phyloP scores from a whole-genome alignment of 1,140 invertebrate genomes.

The Drosophila athabasca region DNA sequence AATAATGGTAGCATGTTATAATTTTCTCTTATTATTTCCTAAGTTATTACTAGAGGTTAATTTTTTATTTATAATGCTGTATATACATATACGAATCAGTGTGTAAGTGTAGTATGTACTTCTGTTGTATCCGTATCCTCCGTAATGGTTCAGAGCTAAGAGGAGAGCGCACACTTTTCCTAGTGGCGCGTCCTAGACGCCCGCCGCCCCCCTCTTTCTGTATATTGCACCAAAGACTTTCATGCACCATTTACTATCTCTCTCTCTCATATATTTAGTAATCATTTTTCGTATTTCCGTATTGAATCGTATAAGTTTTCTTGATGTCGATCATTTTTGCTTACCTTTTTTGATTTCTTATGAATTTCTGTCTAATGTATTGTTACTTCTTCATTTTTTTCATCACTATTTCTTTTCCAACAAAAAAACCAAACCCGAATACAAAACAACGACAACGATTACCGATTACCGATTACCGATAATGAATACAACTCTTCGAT shows the following conservation, averaged over 20 bases:
- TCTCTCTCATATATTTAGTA: conserved; percentile 12
- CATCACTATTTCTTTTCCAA: conserved; percentile 68
- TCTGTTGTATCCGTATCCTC: conserved; percentile 38
- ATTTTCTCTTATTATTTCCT: conserved; percentile 68
- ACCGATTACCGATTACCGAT: conserved; percentile 27
- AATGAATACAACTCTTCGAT: conserved; percentile 40
- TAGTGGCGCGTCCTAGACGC: conserved; percentile 17
- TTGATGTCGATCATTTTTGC: conserved; percentile 29
- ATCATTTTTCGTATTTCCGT: conserved; percentile 2
- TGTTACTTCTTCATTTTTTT: conserved; percentile 74
- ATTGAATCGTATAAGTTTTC: conserved; percentile 28
- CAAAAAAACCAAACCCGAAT: conserved; percentile 28
- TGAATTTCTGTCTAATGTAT: conserved; percentile 80
- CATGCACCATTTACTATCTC: conserved; percentile 39
- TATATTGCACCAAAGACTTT: conserved; percentile 45
- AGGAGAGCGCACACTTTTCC: conserved; percentile 34
- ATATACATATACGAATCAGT: conserved; percentile 43
- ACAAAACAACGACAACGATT: conserved; percentile 43
- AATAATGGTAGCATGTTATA: conserved; percentile 87
- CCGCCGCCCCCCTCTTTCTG: conserved; percentile 25
- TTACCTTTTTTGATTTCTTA: conserved; percentile 64
- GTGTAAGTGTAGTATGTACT: conserved; percentile 53
- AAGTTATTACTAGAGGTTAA: conserved; percentile 42
- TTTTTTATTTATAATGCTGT: conserved; percentile 52
- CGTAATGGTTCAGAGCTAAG: conserved; percentile 39